These are phyloP conservation scores for Asteroscopus sphinx DNA, from an alignment of 2,888 invertebrate species.

Conservation along the genomic window DNA sequence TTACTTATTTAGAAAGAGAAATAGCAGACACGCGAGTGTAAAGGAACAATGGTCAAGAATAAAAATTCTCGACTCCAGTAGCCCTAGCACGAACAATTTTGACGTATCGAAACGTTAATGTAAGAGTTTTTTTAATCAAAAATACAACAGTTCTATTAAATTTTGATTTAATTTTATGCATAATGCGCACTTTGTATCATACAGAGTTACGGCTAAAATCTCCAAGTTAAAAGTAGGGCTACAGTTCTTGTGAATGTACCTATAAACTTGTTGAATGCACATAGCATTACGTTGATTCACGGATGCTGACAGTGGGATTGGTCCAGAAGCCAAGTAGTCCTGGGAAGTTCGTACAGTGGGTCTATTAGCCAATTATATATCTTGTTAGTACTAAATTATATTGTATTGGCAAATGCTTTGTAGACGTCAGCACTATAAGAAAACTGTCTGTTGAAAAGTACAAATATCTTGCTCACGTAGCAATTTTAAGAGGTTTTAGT, in stretches of 20 bases:
- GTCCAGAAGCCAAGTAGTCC: constrained; percentile 62
- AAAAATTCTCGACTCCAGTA: constrained; percentile 1
- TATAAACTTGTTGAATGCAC: constrained; percentile 61
- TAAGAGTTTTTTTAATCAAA: too few relatives aligned
- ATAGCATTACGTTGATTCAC: constrained; percentile 59
- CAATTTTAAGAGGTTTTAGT: constrained; percentile 79
- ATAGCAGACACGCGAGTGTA: constrained; percentile 17
- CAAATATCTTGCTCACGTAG: constrained; percentile 88
- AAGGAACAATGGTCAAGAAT: constrained; percentile 7
- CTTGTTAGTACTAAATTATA: constrained; percentile 71
- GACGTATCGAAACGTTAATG: too few relatives aligned
- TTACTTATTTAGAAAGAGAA: constrained; percentile 35
- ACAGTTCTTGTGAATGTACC: constrained; percentile 21
- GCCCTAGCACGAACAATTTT: too few relatives aligned
- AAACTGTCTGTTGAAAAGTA: constrained; percentile 81
- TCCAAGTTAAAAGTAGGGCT: too few relatives aligned
- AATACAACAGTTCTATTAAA: too few relatives aligned
- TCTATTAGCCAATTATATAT: constrained; percentile 73
- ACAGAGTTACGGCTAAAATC: too few relatives aligned
- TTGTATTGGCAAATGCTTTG: constrained; percentile 72
- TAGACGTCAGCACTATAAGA: constrained; percentile 65
- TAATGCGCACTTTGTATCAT: too few relatives aligned
- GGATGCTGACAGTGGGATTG: constrained; percentile 54
- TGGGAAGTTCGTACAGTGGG: constrained; percentile 74
- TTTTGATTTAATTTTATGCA: too few relatives aligned